phyloP scores from a whole-genome alignment of 2,113 vertebrate species.

The Phylloscopus whistleri region DNA sequence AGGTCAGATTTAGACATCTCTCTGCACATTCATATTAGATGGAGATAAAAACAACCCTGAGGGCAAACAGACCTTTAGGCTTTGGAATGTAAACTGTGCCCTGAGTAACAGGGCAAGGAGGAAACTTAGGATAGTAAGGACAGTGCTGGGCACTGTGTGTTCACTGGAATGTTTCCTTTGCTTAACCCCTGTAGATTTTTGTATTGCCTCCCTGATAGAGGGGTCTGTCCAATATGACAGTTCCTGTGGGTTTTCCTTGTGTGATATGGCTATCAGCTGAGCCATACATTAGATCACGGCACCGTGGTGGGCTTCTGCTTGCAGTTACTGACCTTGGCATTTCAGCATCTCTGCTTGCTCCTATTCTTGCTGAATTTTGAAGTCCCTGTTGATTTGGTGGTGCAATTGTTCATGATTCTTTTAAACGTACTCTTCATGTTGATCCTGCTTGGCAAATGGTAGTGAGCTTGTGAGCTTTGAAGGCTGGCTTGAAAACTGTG shows the following conservation, averaged over 20 bases:
- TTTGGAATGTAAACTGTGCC: background rate
- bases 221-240: background rate
- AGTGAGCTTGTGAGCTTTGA: conserved; percentile 17
- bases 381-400: background rate
- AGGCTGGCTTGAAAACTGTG: conserved; percentile 28
- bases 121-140: background rate
- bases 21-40: background rate
- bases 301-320: background rate
- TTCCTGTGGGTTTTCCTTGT: background rate
- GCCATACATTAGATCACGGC: background rate
- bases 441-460: conserved; percentile 52
- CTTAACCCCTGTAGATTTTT: background rate
- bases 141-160: background rate
- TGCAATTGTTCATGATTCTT: conserved; percentile 35
- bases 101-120: background rate
- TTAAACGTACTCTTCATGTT: background rate
- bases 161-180: background rate
- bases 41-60: background rate
- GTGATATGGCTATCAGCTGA: background rate
- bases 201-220: background rate
- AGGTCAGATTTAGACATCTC: background rate
- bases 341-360: background rate
- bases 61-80: background rate
- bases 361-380: background rate
- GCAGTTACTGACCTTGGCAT: background rate